phyloP scores from a whole-genome alignment of 2,797 vertebrate species.

The Gallinago nigripennis region DNA sequence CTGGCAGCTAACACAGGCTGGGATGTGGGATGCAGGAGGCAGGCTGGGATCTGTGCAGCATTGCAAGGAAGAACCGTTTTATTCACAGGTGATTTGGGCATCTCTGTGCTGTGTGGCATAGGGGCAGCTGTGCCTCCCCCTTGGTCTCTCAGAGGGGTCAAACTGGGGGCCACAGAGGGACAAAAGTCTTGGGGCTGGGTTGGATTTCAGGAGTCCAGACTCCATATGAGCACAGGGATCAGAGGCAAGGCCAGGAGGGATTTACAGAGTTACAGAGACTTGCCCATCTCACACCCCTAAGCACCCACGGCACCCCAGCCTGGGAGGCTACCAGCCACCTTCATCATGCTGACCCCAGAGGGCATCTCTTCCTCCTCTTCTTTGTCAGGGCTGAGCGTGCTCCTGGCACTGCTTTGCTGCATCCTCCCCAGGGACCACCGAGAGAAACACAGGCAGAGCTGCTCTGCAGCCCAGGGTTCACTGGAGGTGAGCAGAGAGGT shows the following conservation, averaged over 20 bases:
- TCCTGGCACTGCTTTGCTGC: neutral
- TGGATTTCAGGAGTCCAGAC: neutral
- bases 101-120: accelerated
- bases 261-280: neutral
- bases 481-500: neutral
- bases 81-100: neutral
- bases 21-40: neutral
- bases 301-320: neutral
- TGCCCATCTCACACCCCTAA: neutral
- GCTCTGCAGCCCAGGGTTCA: neutral
- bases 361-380: neutral
- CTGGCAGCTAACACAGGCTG: neutral
- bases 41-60: neutral
- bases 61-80: neutral
- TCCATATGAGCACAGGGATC: accelerated
- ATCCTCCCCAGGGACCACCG: neutral
- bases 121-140: neutral
- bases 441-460: neutral
- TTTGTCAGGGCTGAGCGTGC: neutral
- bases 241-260: neutral
- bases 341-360: neutral
- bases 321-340: neutral
- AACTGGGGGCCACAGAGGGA: neutral
- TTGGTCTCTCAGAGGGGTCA: neutral
- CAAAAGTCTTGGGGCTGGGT: neutral